A percentile compares a stretch with the other conserved stretches of the same genome.
These are phyloP conservation scores for Rattus rattus DNA, from an alignment of 2,113 vertebrate species.

Conservation along the genomic window DNA sequence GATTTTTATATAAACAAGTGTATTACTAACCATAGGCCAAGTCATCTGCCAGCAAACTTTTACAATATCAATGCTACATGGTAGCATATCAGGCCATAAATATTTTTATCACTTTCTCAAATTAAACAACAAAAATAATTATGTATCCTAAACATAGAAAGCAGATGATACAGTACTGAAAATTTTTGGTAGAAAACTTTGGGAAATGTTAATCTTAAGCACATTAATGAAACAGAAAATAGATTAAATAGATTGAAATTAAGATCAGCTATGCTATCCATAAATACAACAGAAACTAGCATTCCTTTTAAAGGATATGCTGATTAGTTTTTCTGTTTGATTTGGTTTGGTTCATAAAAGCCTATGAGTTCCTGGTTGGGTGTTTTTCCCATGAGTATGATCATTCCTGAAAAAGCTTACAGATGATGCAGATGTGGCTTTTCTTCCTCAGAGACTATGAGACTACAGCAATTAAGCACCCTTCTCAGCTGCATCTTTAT, in stretches of 20 bases:
- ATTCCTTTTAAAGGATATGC: conserved; percentile 35
- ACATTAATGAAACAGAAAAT: conserved; percentile 56
- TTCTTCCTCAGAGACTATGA: not conserved
- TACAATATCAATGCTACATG: not conserved
- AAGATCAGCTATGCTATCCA: not conserved
- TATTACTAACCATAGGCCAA: not conserved
- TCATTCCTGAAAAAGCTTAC: conserved; percentile 37
- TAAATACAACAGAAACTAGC: conserved; percentile 8
- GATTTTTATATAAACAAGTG: not conserved
- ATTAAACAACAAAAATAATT: conserved; percentile 72
- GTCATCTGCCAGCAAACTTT: conserved; percentile 5
- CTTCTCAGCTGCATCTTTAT: conserved; percentile 53
- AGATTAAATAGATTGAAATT: conserved; percentile 64
- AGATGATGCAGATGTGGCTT: conserved; percentile 69
- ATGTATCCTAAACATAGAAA: conserved; percentile 61
- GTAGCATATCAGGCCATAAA: not conserved
- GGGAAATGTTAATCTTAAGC: conserved; percentile 64
- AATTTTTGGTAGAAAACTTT: conserved; percentile 39
- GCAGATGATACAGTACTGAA: conserved; percentile 25
- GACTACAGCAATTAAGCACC: not conserved
- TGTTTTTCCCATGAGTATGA: conserved; percentile 52
- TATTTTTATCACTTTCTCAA: conserved; percentile 43
- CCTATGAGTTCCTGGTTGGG: conserved; percentile 24
- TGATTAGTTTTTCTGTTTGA: conserved; percentile 56
- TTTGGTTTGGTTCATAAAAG: conserved; percentile 64